Evolutionary conservation across 2,888 invertebrate genomes (phyloP), one percentile per base, ranked within the genome.

Genomic region (Chrysolina haemoptera): DNA sequence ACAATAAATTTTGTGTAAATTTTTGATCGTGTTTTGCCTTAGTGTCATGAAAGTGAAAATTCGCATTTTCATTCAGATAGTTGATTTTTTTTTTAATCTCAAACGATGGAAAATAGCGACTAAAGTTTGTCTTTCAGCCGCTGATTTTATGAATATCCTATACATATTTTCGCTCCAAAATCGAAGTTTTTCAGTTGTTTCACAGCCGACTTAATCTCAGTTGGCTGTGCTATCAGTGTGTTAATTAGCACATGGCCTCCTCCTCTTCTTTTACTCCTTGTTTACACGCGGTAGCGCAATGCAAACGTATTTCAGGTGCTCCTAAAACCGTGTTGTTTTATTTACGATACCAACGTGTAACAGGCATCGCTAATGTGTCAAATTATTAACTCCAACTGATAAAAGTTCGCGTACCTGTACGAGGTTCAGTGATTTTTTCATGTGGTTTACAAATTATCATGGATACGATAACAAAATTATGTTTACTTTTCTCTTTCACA

Each of bases 211-310:
- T n/a, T n/a, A n/a, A n/a, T n/a, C n/a, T n/a, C n/a, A n/a, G n/a
- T n/a, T n/a, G n/a, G n/a, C n/a, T n/a, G n/a, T n/a, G n/a, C n/a
- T n/a, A n/a, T n/a, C n/a, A n/a, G n/a, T n/a, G n/a, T n/a, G n/a
- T n/a, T n/a, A n/a, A n/a, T n/a, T n/a, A n/a, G n/a, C n/a, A n/a
- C 50, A 16, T 50, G 18, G 50, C 35, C 35, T 35, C 35, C 16
- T 50, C 50, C 50, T 18, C 50, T 50, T 50, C 50, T 18, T 50
- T 50, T 50, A 50, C 50, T 16, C 9, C n/a, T 50, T 43, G 14
- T 18, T 16, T 18, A 50, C n/a, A 50, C 18, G n/a, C 18, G n/a
- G 50, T 50, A n/a, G 18, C 50, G 50, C 50, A 50, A 50, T 50
- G 14, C 14, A 43, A 14, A 43, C 12, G 2, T 43, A 43, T 43